Conservation (phyloP, 2,113 vertebrate species). For the Ameiurus melas region DNA sequence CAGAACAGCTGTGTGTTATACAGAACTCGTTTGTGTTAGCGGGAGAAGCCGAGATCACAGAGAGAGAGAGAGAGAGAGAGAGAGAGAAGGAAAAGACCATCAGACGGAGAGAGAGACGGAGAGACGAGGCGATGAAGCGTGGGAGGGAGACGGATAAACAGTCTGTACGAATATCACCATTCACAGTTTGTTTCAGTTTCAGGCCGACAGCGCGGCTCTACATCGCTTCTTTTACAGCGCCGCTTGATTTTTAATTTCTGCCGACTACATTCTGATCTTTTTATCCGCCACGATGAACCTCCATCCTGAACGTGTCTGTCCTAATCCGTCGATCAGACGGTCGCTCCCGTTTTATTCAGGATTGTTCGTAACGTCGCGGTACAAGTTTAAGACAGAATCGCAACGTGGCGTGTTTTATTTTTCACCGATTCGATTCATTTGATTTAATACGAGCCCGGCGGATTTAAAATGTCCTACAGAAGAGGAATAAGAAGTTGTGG, state of each 20-base stretch:
- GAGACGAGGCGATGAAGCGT: not conserved
- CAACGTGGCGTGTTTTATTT: not conserved
- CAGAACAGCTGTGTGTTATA: constrained; percentile 13
- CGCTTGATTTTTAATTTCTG: not conserved
- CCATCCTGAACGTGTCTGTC: not conserved
- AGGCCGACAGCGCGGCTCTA: not conserved
- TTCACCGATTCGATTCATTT: not conserved
- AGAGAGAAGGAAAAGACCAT: not conserved
- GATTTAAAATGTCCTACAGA: not conserved
- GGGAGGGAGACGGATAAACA: not conserved
- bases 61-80: not conserved
- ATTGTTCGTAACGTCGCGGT: not conserved
- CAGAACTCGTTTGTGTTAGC: not conserved
- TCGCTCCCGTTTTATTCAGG: not conserved
- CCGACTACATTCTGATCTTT: not conserved
- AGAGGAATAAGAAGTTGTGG: not conserved
- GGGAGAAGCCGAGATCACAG: not conserved
- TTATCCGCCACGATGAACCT: not conserved
- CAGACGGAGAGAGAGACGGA: not conserved
- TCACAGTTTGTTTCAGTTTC: not conserved
- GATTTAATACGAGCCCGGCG: not conserved
- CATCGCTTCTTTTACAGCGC: not conserved
- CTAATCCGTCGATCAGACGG: not conserved
- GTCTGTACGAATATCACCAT: not conserved
- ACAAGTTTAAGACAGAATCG: not conserved